Conservation (phyloP, 2,113 vertebrate species). For the Pseudorectes ferrugineus region DNA sequence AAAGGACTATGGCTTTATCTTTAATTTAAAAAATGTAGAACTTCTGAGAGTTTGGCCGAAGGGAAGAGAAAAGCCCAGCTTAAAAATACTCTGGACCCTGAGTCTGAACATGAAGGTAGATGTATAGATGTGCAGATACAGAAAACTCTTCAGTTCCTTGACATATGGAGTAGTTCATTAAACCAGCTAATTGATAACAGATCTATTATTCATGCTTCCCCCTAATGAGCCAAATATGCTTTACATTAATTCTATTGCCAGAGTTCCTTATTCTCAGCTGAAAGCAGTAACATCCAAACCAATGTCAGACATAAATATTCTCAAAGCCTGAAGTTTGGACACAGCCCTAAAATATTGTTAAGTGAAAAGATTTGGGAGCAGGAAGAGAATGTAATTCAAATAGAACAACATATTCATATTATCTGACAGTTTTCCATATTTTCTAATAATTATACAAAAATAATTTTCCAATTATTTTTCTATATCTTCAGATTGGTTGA, state of each 20-base stretch:
- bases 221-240: not conserved
- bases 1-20: not conserved
- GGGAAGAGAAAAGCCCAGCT: not conserved
- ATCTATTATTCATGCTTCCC: not conserved
- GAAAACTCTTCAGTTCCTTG: not conserved
- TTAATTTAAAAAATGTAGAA: not conserved
- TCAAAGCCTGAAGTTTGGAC: not conserved
- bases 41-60: not conserved
- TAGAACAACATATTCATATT: not conserved
- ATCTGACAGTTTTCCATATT: not conserved
- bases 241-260: not conserved
- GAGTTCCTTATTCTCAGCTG: not conserved
- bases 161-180: not conserved
- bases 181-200: not conserved
- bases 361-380: not conserved
- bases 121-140: not conserved
- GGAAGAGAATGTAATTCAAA: not conserved
- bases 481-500: not conserved
- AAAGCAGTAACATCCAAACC: not conserved
- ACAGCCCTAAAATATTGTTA: not conserved
- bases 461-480: not conserved
- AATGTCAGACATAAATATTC: not conserved
- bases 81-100: not conserved
- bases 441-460: not conserved
- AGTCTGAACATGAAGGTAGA: not conserved